Evolutionary conservation across 2,888 invertebrate species (phyloP), one percentile per base, ranked within the genome.

Genomic region (Ochropleura leucogaster): DNA sequence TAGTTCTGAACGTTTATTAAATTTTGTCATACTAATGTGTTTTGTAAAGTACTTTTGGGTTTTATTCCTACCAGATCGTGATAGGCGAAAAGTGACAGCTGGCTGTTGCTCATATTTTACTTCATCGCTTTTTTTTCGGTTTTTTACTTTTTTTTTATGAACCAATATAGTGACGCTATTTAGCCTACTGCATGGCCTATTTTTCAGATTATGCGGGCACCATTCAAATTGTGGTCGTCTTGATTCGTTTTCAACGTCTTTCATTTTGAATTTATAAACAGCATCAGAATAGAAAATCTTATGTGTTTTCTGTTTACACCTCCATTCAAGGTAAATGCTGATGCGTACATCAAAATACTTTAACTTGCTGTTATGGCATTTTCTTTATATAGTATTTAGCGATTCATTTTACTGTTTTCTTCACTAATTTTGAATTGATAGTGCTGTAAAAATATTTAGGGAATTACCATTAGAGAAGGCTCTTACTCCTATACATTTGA

Each of bases 391-490:
- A 10, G 10, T 68, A 60, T 30, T 81, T 68, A 68, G n/a, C 68
- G 68, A 57, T 53, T 74, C 82, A 74, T 79, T 69, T 7, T 63
- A 69, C 42, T 46, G 63, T 51, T 64, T 68, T 74, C 78, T 78
- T 82, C 70, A 65, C 53, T 62, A 65, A 64, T 74, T 68, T 69
- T 67, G 16, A 20, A 42, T 70, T 71, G 53, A 77, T 66, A 46
- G 57, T 42, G 78, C 81, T 81, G 81, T 68, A 74, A 82, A 70
- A 81, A 74, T 65, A 71, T 71, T 68, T 40, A 53, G 10, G 12
- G n/a, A 67, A 51, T 68, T 63, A 68, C 12, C 5, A 74, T 82
- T 68, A 73, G 16, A 53, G n/a, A 12, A n/a, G 44, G 8, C 12
- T 30, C 9, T 44, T 57, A 42, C 20, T 30, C 9, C 49, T 57